Base-by-base conservation (phyloP, 2,888 invertebrate species). In the Agonopterix subpropinquella region DNA sequence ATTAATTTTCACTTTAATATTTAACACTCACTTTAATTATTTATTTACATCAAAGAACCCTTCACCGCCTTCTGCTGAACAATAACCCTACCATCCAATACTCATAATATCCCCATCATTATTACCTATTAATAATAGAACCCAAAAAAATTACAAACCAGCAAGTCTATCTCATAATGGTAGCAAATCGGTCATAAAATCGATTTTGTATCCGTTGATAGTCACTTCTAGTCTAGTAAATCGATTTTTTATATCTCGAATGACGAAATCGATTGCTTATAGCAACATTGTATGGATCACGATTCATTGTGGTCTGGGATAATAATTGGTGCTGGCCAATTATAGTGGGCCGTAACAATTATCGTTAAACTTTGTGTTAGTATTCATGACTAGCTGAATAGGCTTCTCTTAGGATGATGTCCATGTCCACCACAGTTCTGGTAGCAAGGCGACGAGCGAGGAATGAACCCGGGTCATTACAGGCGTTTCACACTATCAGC, bases 181-280 rank as follows among this genome's bases (percentile, higher is more conserved):
- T 70, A 78, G 73, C 70, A 66, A 71, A 77, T 77, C 61, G 79
- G 56, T 67, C 59, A 75, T 80, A 78, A 77, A 79, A 77, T 58
- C 77, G 69, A 79, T 79, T 78, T 67, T 61, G 61, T 58, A 57
- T 67, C 65, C 71, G 71, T 72, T 77, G 74, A 76, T 70, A 67
- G 72, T 70, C 70, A 70, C 74, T 73, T 70, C 70, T 67, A 72
- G 64, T 65, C 62, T 57, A 61, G 66, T 75, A 68, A 77, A 79
- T 75, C 77, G 79, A 76, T 77, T 74, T 70, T 66, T 70, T 70
- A 70, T 66, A 57, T 60, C 56, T 67, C 55, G 58, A 76, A 78
- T 75, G 73, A 75, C 64, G 72, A 70, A 76, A 75, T 68, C 66
- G 66, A 79, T 77, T 72, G 74, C 73, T 74, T 77, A 79, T 72